Evolutionary conservation across 2,113 vertebrate genomes (phyloP).

Genomic region (Phainopepla nitens): DNA sequence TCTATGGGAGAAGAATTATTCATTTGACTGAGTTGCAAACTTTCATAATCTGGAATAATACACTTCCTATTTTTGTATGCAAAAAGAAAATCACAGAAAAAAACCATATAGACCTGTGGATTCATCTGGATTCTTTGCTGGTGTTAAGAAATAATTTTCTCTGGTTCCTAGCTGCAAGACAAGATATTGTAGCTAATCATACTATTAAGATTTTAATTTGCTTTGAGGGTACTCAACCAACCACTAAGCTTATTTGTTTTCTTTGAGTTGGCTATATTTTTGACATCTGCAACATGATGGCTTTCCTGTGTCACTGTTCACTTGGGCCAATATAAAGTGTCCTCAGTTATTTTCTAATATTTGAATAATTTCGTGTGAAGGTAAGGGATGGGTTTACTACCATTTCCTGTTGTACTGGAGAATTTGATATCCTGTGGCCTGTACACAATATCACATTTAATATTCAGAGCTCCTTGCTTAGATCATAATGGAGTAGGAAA

Average conservation of each 20-base stretch:
- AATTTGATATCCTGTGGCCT: not conserved
- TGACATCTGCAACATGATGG: not conserved
- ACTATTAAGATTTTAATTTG: not conserved
- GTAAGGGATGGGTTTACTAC: not conserved
- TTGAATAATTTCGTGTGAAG: not conserved
- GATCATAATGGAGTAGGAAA: not conserved
- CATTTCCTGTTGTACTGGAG: not conserved
- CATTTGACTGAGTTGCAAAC: not conserved
- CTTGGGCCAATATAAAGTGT: not conserved
- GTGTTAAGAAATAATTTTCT: not conserved
- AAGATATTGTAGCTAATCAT: not conserved
- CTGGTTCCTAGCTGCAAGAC: not conserved
- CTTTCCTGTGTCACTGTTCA: not conserved
- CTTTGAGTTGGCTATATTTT: not conserved
- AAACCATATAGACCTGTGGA: accelerated
- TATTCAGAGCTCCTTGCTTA: not conserved
- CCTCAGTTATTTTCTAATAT: not conserved
- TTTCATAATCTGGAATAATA: not conserved
- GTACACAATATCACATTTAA: not conserved
- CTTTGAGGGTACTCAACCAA: not conserved
- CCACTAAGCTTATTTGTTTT: not conserved
- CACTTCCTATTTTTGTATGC: not conserved
- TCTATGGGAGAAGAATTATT: not conserved
- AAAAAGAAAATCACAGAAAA: not conserved
- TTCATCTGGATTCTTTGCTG: not conserved